Evolutionary conservation across 1,140 invertebrate genomes (phyloP), one percentile per base, ranked within the genome.

Genomic region (Polypedilum vanderplanki): DNA sequence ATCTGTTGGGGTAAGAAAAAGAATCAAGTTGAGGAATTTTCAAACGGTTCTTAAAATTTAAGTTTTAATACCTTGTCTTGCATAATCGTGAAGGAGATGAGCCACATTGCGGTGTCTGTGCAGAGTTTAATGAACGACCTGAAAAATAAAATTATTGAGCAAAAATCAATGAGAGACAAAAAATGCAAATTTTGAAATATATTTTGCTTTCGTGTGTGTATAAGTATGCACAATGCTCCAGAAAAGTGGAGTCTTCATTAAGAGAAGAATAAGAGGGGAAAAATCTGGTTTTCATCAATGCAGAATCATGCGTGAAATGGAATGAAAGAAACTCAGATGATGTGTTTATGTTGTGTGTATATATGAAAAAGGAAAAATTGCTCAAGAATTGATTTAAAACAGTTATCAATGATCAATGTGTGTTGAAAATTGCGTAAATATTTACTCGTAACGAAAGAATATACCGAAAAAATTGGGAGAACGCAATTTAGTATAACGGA

Each of bases 31-130:
- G 18, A 46, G n/a, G n/a, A 57, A 20, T 67, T 70, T 67, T 67
- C 64, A 70, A 18, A 57, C 1, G 8, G 20, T 20, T 70, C 64
- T 17, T 22, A 20, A 70, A 20, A 18, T 17, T 15, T 15, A 57
- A 70, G 1, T 22, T 9, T 70, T 18, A 7, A 70, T 94, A 96
- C 73, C 92, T 86, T 4, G 93, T 94, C 80, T 91, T 90, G 79
- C 94, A 96, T 15, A 96, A 85, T 74, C 94, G 85, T 3, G 89
- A 84, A 0, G 93, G 91, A 18, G 90, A 87, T 76, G 88, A 88
- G 33, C 85, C 85, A 76, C 86, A 87, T 77, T 85, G 70, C 2
- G 33, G 20, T 24, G 24, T 33, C 5, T 33, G 24, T 33, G 24
- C 24, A 33, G 78, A 41, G 67, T 67, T 75, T 57, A 74, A 77